phyloP scores from a whole-genome alignment of 2,797 vertebrate species.

The Gila robusta region DNA sequence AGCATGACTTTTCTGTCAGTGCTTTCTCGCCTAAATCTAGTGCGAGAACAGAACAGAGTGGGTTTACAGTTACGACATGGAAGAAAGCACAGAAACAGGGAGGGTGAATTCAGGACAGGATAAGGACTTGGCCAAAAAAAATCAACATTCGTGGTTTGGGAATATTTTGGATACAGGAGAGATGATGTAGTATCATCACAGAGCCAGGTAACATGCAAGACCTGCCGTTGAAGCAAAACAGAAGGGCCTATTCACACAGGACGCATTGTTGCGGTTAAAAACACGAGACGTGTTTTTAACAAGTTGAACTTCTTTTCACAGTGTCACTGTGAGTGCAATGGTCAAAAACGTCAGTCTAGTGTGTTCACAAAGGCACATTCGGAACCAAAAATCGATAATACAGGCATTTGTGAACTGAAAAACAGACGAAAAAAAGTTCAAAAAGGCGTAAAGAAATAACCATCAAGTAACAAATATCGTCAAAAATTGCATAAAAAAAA shows the following conservation, averaged over 20 bases:
- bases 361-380: not conserved
- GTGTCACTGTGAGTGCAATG: not conserved
- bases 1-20: not conserved
- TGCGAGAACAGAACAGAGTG: not conserved
- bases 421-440: not conserved
- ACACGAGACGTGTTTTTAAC: not conserved
- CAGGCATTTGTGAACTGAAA: not conserved
- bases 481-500: not conserved
- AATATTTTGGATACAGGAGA: not conserved
- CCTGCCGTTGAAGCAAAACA: not conserved
- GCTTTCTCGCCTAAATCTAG: not conserved
- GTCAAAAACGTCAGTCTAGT: not conserved
- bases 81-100: not conserved
- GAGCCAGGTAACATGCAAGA: not conserved
- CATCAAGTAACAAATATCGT: not conserved
- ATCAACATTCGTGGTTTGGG: not conserved
- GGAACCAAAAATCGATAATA: not conserved
- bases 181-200: not conserved
- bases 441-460: not conserved
- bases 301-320: not conserved
- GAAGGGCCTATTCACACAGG: not conserved
- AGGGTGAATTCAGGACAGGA: slow-evolving; percentile 1
- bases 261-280: not conserved
- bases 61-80: not conserved
- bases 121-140: not conserved